Evolutionary conservation across 2,888 invertebrate genomes (phyloP).

Genomic region (Callyntrura sp.): DNA sequence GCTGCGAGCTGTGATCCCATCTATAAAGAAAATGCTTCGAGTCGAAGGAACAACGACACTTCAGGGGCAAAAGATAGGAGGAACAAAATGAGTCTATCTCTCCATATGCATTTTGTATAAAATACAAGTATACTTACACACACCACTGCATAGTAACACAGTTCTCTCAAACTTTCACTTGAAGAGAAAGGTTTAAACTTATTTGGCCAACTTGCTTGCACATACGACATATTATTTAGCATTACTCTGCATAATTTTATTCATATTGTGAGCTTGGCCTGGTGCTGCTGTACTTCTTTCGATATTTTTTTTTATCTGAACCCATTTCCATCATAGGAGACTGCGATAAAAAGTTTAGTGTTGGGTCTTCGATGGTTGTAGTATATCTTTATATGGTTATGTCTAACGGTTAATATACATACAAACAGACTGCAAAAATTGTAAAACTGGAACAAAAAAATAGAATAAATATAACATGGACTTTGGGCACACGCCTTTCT

Average conservation of each 20-base stretch:
- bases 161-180: no score
- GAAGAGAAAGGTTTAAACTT: no score
- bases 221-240: conserved; percentile 35
- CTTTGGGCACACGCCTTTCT: no score
- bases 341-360: neutral
- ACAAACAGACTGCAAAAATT: conserved; percentile 2
- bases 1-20: conserved; percentile 2
- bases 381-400: neutral
- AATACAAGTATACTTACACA: neutral
- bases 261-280: neutral
- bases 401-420: neutral
- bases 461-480: no score
- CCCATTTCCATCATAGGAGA: neutral
- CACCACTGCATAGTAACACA: neutral
- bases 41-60: conserved; percentile 18
- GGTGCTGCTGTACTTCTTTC: neutral
- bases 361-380: neutral
- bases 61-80: conserved; percentile 23
- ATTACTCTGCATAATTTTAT: conserved; percentile 27
- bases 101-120: neutral
- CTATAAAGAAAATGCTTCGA: neutral
- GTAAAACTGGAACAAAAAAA: neutral
- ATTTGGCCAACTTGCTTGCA: neutral
- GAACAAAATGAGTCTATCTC: neutral
- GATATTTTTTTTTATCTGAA: neutral